phyloP scores from a whole-genome alignment of 1,140 invertebrate genomes.

The Atta cephalotes region DNA sequence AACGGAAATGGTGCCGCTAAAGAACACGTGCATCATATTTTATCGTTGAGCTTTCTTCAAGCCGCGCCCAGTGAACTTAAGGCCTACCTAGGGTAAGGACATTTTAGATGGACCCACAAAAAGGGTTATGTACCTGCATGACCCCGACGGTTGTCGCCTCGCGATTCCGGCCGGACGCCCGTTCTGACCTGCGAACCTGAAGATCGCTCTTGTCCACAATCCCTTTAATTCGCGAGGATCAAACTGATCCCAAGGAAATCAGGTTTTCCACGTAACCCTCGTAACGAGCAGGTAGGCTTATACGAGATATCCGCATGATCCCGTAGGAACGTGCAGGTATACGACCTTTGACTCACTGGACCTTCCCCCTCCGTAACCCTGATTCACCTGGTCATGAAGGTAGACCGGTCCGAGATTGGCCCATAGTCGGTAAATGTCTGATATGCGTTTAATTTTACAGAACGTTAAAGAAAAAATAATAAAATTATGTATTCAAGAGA shows the following conservation, averaged over 20 bases:
- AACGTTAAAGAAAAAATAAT: slow-evolving; percentile 1
- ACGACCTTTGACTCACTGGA: slow-evolving; percentile 76
- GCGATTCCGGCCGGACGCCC: slow-evolving; percentile 34
- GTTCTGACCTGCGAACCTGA: slow-evolving; percentile 74
- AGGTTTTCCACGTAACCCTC: slow-evolving; percentile 72
- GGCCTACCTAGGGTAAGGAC: slow-evolving; percentile 71
- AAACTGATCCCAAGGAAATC: slow-evolving; percentile 60
- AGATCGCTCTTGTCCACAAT: slow-evolving; percentile 39
- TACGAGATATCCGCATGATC: not conserved
- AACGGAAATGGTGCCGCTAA: slow-evolving; percentile 15
- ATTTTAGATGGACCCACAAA: slow-evolving; percentile 80
- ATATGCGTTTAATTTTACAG: slow-evolving; percentile 36
- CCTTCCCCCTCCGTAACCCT: slow-evolving; percentile 69
- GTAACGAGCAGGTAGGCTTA: slow-evolving; percentile 68
- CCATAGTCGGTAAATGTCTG: not conserved
- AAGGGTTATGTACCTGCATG: slow-evolving; percentile 85
- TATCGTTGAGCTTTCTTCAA: slow-evolving; percentile 11
- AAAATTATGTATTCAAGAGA: not conserved
- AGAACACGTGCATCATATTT: slow-evolving; percentile 48
- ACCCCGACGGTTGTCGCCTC: slow-evolving; percentile 71
- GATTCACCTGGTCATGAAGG: slow-evolving; percentile 37
- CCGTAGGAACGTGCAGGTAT: slow-evolving; percentile 80
- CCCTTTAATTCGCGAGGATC: slow-evolving; percentile 56
- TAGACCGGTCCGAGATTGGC: slow-evolving; percentile 31
- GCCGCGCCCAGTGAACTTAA: not conserved